Percentiles rank a stretch among this genome's conserved stretches.
Evolutionary conservation across 2,113 vertebrate genomes (phyloP).

Genomic region (Oncorhynchus gorbuscha): DNA sequence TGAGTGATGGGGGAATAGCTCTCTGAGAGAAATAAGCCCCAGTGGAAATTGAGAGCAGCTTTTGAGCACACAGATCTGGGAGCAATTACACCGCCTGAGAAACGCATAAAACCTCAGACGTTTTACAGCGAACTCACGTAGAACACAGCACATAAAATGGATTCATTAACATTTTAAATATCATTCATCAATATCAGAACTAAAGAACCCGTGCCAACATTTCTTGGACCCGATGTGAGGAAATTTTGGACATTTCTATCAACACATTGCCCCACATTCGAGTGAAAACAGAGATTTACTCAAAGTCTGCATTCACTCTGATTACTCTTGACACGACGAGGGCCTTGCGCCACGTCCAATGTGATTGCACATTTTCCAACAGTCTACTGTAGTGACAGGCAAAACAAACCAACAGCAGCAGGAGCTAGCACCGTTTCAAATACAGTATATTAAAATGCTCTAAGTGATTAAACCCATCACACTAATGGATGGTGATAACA

Average conservation of each 20-base stretch:
- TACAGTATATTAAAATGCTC: conserved; percentile 15
- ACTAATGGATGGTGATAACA: conserved; percentile 40
- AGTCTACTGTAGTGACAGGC: conserved; percentile 31
- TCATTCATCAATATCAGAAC: conserved; percentile 34
- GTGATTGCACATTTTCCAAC: conserved; percentile 26
- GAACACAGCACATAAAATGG: conserved; percentile 32
- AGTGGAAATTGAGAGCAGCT: conserved; percentile 56
- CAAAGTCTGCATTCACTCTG: conserved; percentile 16
- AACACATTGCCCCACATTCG: conserved; percentile 13
- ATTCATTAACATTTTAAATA: conserved; percentile 42
- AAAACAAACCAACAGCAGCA: conserved; percentile 40
- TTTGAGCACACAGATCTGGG: conserved; percentile 61
- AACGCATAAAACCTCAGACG: conserved; percentile 15
- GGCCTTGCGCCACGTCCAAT: conserved; percentile 18
- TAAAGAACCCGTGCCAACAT: conserved; percentile 8
- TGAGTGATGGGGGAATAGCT: conserved; percentile 20
- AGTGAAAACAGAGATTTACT: conserved; percentile 22
- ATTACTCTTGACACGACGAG: conserved; percentile 27
- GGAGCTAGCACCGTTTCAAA: conserved; percentile 19
- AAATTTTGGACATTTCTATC: conserved; percentile 21
- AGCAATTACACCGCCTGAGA: conserved; percentile 56
- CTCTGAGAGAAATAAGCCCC: conserved; percentile 41
- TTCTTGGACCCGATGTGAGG: conserved; percentile 6
- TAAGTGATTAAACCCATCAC: conserved; percentile 21
- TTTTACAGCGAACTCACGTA: conserved; percentile 33